Conservation (phyloP, 2,888 invertebrate species). For the Papilio gigon region DNA sequence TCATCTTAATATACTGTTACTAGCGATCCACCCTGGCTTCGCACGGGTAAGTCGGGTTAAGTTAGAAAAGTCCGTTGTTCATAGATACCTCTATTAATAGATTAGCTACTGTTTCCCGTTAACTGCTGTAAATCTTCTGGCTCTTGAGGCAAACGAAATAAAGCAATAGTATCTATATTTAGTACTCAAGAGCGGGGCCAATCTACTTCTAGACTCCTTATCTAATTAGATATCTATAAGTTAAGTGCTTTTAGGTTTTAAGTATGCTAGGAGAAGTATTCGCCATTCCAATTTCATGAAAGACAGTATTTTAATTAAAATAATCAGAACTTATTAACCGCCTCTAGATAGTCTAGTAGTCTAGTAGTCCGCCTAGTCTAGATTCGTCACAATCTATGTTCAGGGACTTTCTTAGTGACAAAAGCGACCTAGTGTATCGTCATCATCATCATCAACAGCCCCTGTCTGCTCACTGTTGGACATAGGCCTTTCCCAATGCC, state of each 20-base stretch:
- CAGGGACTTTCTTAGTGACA: no score
- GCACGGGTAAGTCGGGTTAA: neutral
- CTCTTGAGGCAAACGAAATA: neutral
- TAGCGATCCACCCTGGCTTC: neutral
- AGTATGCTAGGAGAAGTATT: neutral
- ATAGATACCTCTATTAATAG: neutral
- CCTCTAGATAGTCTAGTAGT: no score
- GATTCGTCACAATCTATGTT: no score
- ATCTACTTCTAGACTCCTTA: slow-evolving; percentile 5
- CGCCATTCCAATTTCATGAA: neutral
- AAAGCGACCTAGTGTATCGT: no score
- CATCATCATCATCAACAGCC: no score
- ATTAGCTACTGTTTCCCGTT: no score
- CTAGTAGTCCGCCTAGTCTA: no score
- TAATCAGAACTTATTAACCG: no score
- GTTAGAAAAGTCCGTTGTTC: neutral
- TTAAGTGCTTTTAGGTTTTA: slow-evolving; percentile 4
- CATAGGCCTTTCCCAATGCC: no score
- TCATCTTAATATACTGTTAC: neutral
- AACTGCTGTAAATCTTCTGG: no score
- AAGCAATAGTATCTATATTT: neutral
- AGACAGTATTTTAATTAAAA: neutral
- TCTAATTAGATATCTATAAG: slow-evolving; percentile 4
- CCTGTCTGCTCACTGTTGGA: no score
- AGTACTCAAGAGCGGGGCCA: slow-evolving; percentile 8